These are phyloP conservation scores for Myotis davidii DNA, from an alignment of 2,113 vertebrate species.

Conservation along the genomic window DNA sequence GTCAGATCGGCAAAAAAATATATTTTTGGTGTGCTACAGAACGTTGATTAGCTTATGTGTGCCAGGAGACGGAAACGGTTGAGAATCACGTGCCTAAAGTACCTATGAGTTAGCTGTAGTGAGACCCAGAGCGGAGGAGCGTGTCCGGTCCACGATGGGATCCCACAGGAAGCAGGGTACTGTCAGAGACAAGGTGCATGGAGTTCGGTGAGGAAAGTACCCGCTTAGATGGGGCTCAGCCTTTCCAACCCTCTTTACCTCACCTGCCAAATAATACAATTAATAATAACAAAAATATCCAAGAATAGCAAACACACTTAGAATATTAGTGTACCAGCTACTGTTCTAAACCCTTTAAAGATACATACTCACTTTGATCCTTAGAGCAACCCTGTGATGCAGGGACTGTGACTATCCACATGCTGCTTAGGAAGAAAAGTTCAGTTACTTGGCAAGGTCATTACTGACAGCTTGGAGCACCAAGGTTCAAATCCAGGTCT, in stretches of 20 bases:
- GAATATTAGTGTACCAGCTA: background rate
- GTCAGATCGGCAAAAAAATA: background rate
- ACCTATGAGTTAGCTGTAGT: background rate
- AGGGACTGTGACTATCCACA: background rate
- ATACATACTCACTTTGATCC: background rate
- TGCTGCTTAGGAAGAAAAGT: background rate
- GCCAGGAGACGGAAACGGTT: background rate
- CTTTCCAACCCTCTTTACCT: background rate
- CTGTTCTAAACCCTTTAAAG: background rate
- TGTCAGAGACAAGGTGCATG: background rate
- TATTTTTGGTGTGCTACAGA: background rate
- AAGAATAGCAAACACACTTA: background rate
- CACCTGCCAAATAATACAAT: background rate
- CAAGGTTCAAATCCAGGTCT: background rate
- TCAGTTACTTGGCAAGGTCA: background rate
- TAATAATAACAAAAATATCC: background rate
- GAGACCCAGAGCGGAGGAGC: background rate
- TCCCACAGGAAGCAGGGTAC: background rate
- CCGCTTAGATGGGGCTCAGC: background rate
- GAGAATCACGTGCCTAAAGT: background rate
- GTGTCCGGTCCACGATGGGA: background rate
- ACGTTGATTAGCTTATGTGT: background rate
- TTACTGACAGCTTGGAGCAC: background rate
- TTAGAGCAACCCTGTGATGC: background rate
- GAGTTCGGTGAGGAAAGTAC: background rate